These are phyloP conservation scores for Steinernema feltiae DNA, from an alignment of 1,140 invertebrate species.

Conservation along the genomic window DNA sequence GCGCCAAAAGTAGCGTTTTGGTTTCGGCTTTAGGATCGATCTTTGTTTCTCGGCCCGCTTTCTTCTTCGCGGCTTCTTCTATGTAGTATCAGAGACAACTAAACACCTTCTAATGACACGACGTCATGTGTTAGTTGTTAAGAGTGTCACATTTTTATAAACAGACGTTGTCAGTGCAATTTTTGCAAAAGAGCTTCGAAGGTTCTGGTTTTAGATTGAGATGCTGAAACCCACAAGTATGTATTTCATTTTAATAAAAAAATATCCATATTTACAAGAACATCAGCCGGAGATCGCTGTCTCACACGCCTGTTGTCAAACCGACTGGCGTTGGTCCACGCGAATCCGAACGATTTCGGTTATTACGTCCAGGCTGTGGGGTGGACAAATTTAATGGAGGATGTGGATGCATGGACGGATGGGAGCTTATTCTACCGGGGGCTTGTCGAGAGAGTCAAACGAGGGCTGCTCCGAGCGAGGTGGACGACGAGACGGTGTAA, in stretches of 20 bases:
- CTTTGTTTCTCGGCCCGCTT: too few relatives aligned
- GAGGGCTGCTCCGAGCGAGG: background rate
- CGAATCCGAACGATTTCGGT: background rate
- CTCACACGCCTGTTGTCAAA: background rate
- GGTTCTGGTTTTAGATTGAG: too few relatives aligned
- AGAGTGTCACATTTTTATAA: too few relatives aligned
- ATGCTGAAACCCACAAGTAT: background rate
- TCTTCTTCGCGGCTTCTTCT: too few relatives aligned
- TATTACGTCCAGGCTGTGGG: background rate
- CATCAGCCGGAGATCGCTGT: background rate
- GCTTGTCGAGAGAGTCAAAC: background rate
- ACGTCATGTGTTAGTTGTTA: too few relatives aligned
- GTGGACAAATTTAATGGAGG: background rate
- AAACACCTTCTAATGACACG: too few relatives aligned
- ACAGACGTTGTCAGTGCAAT: too few relatives aligned
- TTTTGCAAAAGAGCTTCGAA: too few relatives aligned
- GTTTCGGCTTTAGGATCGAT: too few relatives aligned
- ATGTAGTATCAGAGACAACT: too few relatives aligned
- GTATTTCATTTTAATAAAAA: background rate
- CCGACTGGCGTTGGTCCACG: background rate
- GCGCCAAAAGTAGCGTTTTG: too few relatives aligned
- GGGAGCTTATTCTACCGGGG: background rate
- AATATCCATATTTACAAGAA: background rate
- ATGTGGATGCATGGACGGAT: background rate
- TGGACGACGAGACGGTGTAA: background rate